A percentile compares a stretch with the other conserved stretches of the same genome.
These are phyloP conservation scores for Perdita meconis DNA, from an alignment of 2,888 invertebrate species.

Conservation along the genomic window DNA sequence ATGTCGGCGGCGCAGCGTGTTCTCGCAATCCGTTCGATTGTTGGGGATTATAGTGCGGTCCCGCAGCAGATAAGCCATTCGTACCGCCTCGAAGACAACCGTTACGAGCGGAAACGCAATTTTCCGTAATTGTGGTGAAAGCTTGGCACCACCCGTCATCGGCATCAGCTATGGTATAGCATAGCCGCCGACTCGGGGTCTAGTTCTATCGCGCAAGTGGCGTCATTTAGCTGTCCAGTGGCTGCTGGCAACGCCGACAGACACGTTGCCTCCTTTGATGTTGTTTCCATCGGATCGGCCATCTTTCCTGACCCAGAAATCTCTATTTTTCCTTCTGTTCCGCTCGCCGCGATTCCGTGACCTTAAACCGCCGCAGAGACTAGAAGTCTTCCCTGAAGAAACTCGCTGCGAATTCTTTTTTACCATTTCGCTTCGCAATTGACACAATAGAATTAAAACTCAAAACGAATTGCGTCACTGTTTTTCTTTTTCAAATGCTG, in stretches of 20 bases:
- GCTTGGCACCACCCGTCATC: constrained; percentile 69
- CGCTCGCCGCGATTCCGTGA: neutral
- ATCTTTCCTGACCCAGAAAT: constrained; percentile 36
- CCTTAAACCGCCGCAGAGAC: neutral
- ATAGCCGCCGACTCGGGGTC: constrained; percentile 34
- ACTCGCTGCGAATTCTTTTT: too few relatives aligned
- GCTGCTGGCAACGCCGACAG: constrained; percentile 72
- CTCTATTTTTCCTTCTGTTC: constrained; percentile 4
- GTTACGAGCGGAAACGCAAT: constrained; percentile 79
- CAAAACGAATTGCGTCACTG: neutral
- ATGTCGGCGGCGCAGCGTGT: constrained; percentile 8
- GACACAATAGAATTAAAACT: neutral
- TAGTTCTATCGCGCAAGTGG: constrained; percentile 74
- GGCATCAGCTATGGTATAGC: constrained; percentile 47
- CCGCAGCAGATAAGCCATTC: constrained; percentile 53
- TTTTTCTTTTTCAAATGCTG: too few relatives aligned
- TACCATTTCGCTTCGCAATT: neutral
- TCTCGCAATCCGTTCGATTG: constrained; percentile 49
- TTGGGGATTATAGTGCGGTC: constrained; percentile 48
- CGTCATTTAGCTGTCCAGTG: constrained; percentile 81
- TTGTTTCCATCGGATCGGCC: constrained; percentile 53
- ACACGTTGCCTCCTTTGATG: constrained; percentile 71
- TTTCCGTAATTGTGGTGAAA: constrained; percentile 83
- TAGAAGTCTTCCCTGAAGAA: too few relatives aligned
- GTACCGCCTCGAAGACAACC: constrained; percentile 72